Percentiles rank a stretch among this genome's conserved stretches.
Conservation (phyloP, 2,797 vertebrate species). For the Moxostoma hubbsi region DNA sequence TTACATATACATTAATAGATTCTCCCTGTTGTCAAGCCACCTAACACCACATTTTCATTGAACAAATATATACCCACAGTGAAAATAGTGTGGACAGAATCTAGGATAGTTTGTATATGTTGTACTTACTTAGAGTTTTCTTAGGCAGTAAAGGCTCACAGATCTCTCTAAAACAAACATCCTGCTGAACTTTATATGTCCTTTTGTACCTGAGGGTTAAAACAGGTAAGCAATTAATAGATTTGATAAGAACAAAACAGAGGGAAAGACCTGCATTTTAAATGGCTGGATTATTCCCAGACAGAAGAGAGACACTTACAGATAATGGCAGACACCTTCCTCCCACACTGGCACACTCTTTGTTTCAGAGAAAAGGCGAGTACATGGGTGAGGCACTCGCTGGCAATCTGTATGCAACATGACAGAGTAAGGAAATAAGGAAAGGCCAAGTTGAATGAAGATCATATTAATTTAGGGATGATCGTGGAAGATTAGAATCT, state of each 20-base stretch:
- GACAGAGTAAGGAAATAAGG: constrained; percentile 52
- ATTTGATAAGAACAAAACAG: not conserved
- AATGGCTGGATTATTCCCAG: not conserved
- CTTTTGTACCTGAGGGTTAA: constrained; percentile 85
- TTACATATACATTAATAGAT: not conserved
- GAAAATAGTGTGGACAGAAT: not conserved
- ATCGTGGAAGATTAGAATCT: not conserved
- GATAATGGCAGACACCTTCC: constrained; percentile 88
- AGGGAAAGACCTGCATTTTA: not conserved
- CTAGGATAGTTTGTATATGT: not conserved
- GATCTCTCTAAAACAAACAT: constrained; percentile 91
- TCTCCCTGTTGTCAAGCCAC: not conserved
- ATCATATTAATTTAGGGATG: not conserved
- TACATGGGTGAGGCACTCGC: constrained; percentile 90
- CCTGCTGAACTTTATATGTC: constrained; percentile 90
- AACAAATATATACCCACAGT: not conserved
- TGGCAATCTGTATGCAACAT: constrained; percentile 84
- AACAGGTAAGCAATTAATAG: constrained; percentile 23
- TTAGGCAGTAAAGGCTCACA: constrained; percentile 78
- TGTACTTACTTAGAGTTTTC: constrained; percentile 79
- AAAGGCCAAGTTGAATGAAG: not conserved
- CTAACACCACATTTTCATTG: not conserved
- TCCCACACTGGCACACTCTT: constrained; percentile 94
- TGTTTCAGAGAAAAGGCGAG: constrained; percentile 92
- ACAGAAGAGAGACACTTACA: constrained; percentile 80